Percentiles rank a stretch among this genome's conserved stretches.
phyloP scores from a whole-genome alignment of 2,888 invertebrate species.

The Andrena bucephala region DNA sequence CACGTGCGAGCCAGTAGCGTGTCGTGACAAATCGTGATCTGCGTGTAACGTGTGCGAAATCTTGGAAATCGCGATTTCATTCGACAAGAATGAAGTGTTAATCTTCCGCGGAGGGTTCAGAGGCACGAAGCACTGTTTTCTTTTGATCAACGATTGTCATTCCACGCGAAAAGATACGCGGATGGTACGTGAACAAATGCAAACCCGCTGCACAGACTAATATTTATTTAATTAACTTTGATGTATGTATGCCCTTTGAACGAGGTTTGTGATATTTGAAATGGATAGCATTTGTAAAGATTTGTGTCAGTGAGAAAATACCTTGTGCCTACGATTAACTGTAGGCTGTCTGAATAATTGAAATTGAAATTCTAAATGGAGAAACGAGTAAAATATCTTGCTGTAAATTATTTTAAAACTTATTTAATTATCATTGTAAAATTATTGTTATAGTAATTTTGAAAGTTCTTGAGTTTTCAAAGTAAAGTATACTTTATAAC shows the following conservation, averaged over 20 bases:
- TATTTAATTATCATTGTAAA: too few relatives aligned
- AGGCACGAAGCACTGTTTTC: constrained; percentile 14
- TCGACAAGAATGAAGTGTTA: constrained; percentile 62
- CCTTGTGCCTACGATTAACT: too few relatives aligned
- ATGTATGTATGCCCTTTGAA: not conserved
- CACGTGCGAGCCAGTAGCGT: constrained; percentile 49
- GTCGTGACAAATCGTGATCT: constrained; percentile 75
- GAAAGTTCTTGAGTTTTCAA: too few relatives aligned
- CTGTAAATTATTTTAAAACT: too few relatives aligned
- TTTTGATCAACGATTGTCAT: constrained; percentile 13
- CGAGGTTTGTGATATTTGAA: not conserved
- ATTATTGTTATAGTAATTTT: too few relatives aligned
- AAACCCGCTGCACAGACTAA: not conserved
- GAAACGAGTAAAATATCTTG: too few relatives aligned
- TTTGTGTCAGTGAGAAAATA: too few relatives aligned
- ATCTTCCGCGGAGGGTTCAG: constrained; percentile 29
- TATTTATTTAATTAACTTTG: constrained; percentile 34
- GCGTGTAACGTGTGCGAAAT: constrained; percentile 73
- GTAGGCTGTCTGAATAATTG: too few relatives aligned
- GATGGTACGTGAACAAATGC: not conserved
- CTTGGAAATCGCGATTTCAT: constrained; percentile 50
- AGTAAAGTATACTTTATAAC: too few relatives aligned
- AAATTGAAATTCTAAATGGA: too few relatives aligned
- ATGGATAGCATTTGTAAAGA: not conserved
- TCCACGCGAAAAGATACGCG: not conserved